phyloP scores from a whole-genome alignment of 2,888 invertebrate species.

The Drosophila austrosaltans region DNA sequence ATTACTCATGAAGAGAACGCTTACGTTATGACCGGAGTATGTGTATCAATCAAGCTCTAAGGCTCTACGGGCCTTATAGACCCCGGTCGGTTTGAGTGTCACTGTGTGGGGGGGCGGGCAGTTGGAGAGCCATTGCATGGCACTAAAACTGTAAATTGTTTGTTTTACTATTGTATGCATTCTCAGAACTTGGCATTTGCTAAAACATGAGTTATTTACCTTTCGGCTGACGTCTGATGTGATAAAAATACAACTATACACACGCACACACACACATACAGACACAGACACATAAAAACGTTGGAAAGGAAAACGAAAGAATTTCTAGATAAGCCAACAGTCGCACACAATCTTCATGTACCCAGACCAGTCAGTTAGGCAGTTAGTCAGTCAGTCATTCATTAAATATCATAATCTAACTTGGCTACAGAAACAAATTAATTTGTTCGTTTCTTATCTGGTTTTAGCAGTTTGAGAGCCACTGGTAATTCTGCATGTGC shows the following conservation, averaged over 20 bases:
- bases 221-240: neutral
- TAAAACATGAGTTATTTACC: neutral
- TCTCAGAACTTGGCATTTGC: neutral
- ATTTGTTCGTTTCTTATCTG: conserved; percentile 41
- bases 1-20: conserved; percentile 52
- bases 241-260: neutral
- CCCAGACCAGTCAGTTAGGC: neutral
- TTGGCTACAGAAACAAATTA: conserved; percentile 11
- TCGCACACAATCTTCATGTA: conserved; percentile 8
- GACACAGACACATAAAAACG: neutral
- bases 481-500: conserved; percentile 27
- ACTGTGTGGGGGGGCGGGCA: neutral
- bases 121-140: neutral
- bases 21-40: conserved; percentile 47
- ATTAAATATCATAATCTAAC: conserved; percentile 40
- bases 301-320: conserved; percentile 18
- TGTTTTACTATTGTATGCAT: neutral
- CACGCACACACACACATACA: neutral
- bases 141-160: neutral
- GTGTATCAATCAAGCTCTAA: conserved; percentile 38
- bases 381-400: conserved; percentile 30
- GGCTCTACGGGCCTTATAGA: conserved; percentile 20
- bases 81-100: neutral
- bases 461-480: conserved; percentile 43
- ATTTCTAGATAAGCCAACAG: conserved; percentile 51